Conservation (phyloP, 2,113 vertebrate species). For the Lepus europaeus region DNA sequence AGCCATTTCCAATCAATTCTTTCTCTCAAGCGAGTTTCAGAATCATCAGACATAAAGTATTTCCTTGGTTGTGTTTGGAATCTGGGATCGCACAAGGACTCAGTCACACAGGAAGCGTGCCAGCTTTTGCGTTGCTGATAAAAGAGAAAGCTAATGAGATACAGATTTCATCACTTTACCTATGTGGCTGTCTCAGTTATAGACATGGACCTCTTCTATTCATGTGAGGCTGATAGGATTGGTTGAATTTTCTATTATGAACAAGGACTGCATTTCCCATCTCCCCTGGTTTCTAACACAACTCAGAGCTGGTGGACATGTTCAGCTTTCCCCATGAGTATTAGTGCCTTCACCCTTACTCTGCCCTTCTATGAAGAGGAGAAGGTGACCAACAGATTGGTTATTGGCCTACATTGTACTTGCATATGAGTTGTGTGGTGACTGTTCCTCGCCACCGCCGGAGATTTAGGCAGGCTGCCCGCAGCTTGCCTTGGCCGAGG, state of each 20-base stretch:
- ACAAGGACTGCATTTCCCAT: rapidly evolving
- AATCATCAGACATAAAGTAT: background rate
- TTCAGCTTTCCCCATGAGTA: background rate
- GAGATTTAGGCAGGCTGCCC: too few species aligned
- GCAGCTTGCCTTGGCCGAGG: too few species aligned
- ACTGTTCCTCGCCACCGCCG: too few species aligned
- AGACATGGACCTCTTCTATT: background rate
- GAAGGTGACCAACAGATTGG: background rate
- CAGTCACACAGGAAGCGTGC: background rate
- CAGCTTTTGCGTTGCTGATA: background rate
- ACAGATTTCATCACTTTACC: background rate
- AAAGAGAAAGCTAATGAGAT: background rate
- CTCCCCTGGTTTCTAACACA: background rate
- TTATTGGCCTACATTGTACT: background rate
- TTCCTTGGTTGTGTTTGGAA: background rate
- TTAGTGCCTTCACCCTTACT: background rate
- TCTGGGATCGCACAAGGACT: background rate
- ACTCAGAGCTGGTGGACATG: background rate
- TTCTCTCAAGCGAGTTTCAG: background rate
- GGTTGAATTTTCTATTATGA: background rate
- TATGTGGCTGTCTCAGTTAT: background rate
- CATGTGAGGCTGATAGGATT: background rate
- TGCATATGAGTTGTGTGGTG: background rate
- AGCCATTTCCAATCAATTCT: background rate
- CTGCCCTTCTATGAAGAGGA: background rate